Base-by-base conservation (phyloP, 2,888 invertebrate species). In the Caenorhabditis virilis region DNA sequence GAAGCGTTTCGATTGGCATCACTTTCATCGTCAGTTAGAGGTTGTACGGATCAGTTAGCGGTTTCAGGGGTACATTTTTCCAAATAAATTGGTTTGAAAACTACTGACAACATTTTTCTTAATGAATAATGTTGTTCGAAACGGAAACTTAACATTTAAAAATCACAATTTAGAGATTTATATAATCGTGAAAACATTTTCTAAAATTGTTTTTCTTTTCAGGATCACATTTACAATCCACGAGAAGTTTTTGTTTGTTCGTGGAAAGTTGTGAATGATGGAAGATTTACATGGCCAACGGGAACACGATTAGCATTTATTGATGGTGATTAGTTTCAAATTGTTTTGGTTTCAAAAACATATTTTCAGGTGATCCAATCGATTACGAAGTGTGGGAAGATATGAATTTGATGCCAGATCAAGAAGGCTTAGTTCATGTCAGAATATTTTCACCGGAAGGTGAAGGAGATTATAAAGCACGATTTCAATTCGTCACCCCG, bases 401-500 rank as follows among this genome's bases (percentile, higher is more conserved):
- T 7, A 55, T 53, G 1, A 53, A 47, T 22, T 18, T 64, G 9
- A 43, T 50, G 27, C 58, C 58, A 13, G 42, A 59, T 11, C 41
- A 58, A 22, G 54, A 57, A 13, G 58, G 51, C 2, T 27, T 42
- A 11, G 36, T 54, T 5, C 36, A 50, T 35, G 39, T 64, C 2
- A 50, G 50, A 7, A 50, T 64, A 22, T 49, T 46, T 2, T 41
- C 54, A n/a, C 64, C 64, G 11, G 0, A 38, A 4, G 42, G 46
- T 15, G 38, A 43, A 35, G 64, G 64, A n/a, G 54, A 54, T 9
- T 64, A 58, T 51, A 58, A 54, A 45, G 58, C 64, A 6, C 46
- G 64, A 1, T 64, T 64, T 25, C 64, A 64, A 22, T 64, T 64
- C n/a, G 64, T 64, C 2, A 64, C 64, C 1, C 58, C 64, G 36